Evolutionary conservation across 2,888 invertebrate species (phyloP).

Genomic region (Camptogramma bilineatum): DNA sequence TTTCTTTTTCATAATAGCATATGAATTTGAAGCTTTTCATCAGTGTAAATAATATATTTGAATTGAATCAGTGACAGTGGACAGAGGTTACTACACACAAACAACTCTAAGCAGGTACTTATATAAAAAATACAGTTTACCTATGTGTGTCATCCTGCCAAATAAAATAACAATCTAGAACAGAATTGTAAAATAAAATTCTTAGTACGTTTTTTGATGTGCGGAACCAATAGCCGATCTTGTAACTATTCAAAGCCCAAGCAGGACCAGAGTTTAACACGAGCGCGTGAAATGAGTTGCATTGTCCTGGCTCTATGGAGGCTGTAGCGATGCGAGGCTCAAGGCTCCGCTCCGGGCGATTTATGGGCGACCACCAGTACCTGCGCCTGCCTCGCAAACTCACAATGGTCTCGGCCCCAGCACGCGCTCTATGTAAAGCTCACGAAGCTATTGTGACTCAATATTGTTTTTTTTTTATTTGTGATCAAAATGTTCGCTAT

Average conservation of each 20-base stretch:
- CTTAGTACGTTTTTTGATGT: not conserved
- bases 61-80: too few relatives aligned
- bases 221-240: conserved; percentile 15
- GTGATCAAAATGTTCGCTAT: not conserved
- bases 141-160: not conserved
- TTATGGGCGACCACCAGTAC: conserved; percentile 62
- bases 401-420: conserved; percentile 64
- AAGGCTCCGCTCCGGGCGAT: conserved; percentile 50
- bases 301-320: conserved; percentile 54
- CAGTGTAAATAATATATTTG: too few relatives aligned
- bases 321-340: conserved; percentile 47
- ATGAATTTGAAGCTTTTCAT: too few relatives aligned
- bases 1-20: too few relatives aligned
- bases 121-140: too few relatives aligned
- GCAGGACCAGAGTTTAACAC: conserved; percentile 53
- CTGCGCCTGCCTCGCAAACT: conserved; percentile 57
- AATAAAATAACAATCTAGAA: not conserved
- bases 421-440: conserved; percentile 47
- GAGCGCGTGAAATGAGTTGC: conserved; percentile 59
- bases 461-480: conserved; percentile 26
- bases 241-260: conserved; percentile 6
- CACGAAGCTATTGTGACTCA: conserved; percentile 18
- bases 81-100: too few relatives aligned
- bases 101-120: too few relatives aligned
- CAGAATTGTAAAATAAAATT: not conserved